Percentiles rank a stretch among this genome's conserved stretches.
phyloP scores from a whole-genome alignment of 2,888 invertebrate genomes.

The Meta bourneti region DNA sequence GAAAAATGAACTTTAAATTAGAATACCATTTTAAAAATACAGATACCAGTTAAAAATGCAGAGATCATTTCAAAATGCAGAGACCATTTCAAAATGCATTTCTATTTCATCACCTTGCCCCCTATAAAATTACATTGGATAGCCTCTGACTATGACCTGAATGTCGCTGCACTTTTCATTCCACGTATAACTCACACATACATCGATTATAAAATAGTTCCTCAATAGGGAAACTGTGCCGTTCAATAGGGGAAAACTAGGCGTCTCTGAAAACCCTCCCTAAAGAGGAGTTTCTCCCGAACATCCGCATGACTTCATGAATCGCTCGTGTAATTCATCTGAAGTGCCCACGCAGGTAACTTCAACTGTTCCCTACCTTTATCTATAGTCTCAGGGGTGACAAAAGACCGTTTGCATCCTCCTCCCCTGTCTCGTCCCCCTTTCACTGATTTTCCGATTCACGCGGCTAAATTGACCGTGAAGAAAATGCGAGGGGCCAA shows the following conservation, averaged over 20 bases:
- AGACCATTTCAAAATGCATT: too few species aligned
- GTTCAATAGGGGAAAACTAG: background rate
- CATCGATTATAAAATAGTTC: too few species aligned
- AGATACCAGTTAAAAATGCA: too few species aligned
- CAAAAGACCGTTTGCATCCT: conserved; percentile 41
- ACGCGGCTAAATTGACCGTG: conserved; percentile 74
- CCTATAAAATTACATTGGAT: too few species aligned
- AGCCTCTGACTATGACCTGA: too few species aligned
- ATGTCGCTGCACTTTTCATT: too few species aligned
- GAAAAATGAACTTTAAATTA: too few species aligned
- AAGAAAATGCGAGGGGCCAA: conserved; percentile 67
- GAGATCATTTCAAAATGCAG: too few species aligned
- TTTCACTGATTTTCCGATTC: conserved; percentile 70
- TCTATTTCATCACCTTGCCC: too few species aligned
- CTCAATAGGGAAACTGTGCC: too few species aligned
- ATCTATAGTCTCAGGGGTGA: conserved; percentile 32
- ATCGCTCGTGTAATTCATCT: conserved; percentile 68
- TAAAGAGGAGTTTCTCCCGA: conserved; percentile 12
- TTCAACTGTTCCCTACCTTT: background rate
- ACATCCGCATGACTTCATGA: conserved; percentile 62
- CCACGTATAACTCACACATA: too few species aligned
- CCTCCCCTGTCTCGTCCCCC: background rate
- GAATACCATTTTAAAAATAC: too few species aligned
- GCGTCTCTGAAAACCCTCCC: conserved; percentile 3
- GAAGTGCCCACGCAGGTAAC: conserved; percentile 69